phyloP scores from a whole-genome alignment of 2,888 invertebrate species.

The Odontocolon sp. region DNA sequence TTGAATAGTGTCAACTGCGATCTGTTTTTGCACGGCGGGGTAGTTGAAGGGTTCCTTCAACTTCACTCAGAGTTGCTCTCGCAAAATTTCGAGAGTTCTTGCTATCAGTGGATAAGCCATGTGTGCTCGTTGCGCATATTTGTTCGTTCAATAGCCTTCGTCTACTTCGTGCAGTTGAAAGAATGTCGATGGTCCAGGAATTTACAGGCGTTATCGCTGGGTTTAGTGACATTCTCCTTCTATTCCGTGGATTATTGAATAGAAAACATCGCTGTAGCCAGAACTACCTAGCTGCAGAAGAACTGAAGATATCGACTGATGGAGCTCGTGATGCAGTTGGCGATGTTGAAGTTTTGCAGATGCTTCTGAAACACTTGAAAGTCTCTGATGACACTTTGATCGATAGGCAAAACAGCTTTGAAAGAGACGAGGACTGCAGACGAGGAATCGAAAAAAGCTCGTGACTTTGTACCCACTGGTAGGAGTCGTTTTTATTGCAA shows the following conservation, averaged over 20 bases:
- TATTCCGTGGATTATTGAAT: too few relatives aligned
- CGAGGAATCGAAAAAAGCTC: too few relatives aligned
- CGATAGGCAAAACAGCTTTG: too few relatives aligned
- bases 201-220: conserved; percentile 4
- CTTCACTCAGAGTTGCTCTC: not conserved
- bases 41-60: not conserved
- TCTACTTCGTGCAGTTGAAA: not conserved
- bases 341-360: too few relatives aligned
- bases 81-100: conserved; percentile 11
- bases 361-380: too few relatives aligned
- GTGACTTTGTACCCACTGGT: conserved; percentile 11
- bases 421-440: not conserved
- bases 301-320: not conserved
- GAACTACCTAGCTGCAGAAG: conserved; percentile 1
- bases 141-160: conserved; percentile 1
- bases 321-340: too few relatives aligned
- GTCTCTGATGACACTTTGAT: not conserved
- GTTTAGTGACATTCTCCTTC: conserved; percentile 16
- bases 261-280: conserved; percentile 23
- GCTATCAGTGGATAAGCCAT: conserved; percentile 5
- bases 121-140: not conserved
- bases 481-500: not conserved
- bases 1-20: not conserved
- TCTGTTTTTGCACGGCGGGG: not conserved
- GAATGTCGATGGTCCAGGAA: not conserved